These are phyloP conservation scores for Tetragnatha versicolor DNA, from an alignment of 1,140 invertebrate genomes.

Conservation along the genomic window DNA sequence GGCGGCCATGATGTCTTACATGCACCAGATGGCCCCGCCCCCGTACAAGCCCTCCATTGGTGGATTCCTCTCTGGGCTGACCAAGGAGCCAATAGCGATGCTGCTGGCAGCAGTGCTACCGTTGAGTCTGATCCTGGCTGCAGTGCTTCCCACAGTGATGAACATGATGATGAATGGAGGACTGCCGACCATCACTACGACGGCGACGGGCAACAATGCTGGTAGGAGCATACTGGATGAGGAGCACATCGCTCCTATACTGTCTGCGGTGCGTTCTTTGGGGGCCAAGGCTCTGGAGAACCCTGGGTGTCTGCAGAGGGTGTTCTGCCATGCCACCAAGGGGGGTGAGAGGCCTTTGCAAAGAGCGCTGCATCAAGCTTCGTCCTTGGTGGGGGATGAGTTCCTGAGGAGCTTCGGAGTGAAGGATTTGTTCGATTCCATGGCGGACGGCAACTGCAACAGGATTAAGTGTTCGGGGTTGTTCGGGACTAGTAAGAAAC, in stretches of 20 bases:
- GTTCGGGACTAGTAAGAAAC: background rate
- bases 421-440: conserved; percentile 40
- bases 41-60: background rate
- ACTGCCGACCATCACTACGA: conserved; percentile 38
- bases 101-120: conserved; percentile 28
- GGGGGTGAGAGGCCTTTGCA: conserved; percentile 16
- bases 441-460: conserved; percentile 36
- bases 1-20: conserved; percentile 27
- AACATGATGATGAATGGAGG: conserved; percentile 53
- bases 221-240: background rate
- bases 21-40: conserved; percentile 1
- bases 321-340: conserved; percentile 47
- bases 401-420: conserved; percentile 16
- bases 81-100: conserved; percentile 4
- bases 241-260: conserved; percentile 18
- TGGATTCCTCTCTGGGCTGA: conserved; percentile 10
- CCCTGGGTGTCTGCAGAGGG: conserved; percentile 45
- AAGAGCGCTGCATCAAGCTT: conserved; percentile 25
- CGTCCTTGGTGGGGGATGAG: background rate
- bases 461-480: conserved; percentile 28
- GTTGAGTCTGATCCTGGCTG: conserved; percentile 40
- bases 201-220: conserved; percentile 32
- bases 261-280: conserved; percentile 19
- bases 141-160: conserved; percentile 41
- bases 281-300: conserved; percentile 31